Base-by-base conservation (phyloP, 1,140 invertebrate species). In the Holcopasites calliopsidis region DNA sequence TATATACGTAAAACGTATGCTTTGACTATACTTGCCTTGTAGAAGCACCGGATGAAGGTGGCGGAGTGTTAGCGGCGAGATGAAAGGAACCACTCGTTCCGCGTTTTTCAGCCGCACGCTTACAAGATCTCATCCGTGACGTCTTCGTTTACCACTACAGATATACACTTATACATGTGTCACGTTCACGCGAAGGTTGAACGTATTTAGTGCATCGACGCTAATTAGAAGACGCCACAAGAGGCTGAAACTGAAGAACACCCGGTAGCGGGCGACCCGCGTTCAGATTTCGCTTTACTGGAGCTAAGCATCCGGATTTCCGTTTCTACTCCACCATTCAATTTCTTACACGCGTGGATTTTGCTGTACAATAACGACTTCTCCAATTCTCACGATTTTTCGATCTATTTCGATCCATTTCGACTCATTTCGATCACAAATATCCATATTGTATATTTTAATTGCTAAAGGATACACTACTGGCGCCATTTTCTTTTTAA, bases 181-280 rank as follows among this genome's bases (percentile, higher is more conserved):
- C 55, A 38, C 66, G 60, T 71, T 35, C 49, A 50, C 33, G 49
- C 26, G 70, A 69, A 71, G 49, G 31, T 70, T 62, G 66, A 38
- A 55, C 64, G 54, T 70, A 55, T 77, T 86, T 87, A 84, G 77
- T 87, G 62, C 52, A n/a, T 42, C 44, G 66, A 26, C 60, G 83
- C 72, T 86, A 86, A 87, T 85, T 85, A 66, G 40, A 55, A 82
- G 68, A 83, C 60, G 50, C 71, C 66, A 84, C 69, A 79, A 55
- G 42, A 57, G 42, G 11, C 26, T 26, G 64, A 52, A 68, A 68
- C 65, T 69, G 33, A 42, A 68, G 68, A 80, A 76, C 69, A 80
- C 68, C 75, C 80, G 80, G 80, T 84, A 84, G 82, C 76, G 10
- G 33, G 21, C 23, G 13, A 44, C 42, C 57, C 2, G 72, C 31